Percentiles rank a stretch among this genome's conserved stretches.
Evolutionary conservation across 1,140 invertebrate genomes (phyloP).

Genomic region (Venturia canescens): DNA sequence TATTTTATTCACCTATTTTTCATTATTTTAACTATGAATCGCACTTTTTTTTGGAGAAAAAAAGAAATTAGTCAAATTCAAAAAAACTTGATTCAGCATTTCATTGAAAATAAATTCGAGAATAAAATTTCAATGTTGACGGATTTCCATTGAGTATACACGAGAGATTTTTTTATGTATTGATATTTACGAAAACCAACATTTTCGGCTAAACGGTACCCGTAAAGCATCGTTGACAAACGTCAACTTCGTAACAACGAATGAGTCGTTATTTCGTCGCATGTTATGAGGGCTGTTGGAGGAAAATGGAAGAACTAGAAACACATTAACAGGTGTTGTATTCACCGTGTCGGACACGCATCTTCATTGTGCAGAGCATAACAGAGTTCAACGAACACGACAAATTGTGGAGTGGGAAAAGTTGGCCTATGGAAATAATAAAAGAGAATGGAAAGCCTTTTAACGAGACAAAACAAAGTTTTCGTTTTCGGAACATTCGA

Average conservation of each 20-base stretch:
- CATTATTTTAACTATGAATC: too few relatives aligned
- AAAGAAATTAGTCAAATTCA: too few relatives aligned
- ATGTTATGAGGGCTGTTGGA: not conserved
- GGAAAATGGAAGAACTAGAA: not conserved
- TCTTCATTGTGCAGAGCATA: not conserved
- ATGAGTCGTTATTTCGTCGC: slow-evolving; percentile 30
- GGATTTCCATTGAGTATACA: too few relatives aligned
- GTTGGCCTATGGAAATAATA: not conserved
- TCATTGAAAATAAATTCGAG: too few relatives aligned
- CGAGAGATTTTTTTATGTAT: too few relatives aligned
- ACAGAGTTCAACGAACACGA: slow-evolving; percentile 9
- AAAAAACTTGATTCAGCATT: too few relatives aligned
- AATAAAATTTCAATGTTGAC: too few relatives aligned
- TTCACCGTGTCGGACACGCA: too few relatives aligned
- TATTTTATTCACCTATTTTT: too few relatives aligned
- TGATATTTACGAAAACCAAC: too few relatives aligned
- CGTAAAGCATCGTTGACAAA: not conserved
- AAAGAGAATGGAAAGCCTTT: not conserved
- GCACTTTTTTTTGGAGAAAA: too few relatives aligned
- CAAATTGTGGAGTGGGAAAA: not conserved
- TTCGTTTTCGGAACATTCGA: not conserved
- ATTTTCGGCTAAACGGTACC: not conserved
- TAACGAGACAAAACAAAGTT: not conserved
- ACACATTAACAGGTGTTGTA: not conserved
- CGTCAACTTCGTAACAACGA: slow-evolving; percentile 7